These are phyloP conservation scores for Melanogrammus aeglefinus DNA, from an alignment of 2,797 vertebrate species.

Conservation along the genomic window DNA sequence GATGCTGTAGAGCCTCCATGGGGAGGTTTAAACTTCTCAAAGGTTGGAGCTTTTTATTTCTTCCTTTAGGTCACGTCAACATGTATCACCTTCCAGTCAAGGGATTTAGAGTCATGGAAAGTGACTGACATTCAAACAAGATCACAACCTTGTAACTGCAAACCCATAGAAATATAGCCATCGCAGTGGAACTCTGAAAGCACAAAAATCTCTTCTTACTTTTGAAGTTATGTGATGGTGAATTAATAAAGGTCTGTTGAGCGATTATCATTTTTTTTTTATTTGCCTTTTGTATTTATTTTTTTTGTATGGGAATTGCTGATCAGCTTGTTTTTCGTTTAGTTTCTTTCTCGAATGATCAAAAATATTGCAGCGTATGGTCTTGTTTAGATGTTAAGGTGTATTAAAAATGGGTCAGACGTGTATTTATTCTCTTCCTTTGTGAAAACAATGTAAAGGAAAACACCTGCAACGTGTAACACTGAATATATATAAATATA, in stretches of 20 bases:
- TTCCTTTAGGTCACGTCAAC: not conserved
- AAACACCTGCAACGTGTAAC: constrained; percentile 38
- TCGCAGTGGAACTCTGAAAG: constrained; percentile 72
- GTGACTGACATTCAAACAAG: constrained; percentile 39
- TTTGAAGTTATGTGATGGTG: constrained; percentile 37
- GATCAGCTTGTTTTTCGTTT: constrained; percentile 65
- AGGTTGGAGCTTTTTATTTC: not conserved
- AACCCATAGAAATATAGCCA: constrained; percentile 70
- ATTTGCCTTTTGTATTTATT: constrained; percentile 43
- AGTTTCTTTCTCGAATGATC: constrained; percentile 38
- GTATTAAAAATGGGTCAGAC: constrained; percentile 72
- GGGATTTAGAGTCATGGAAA: constrained; percentile 27
- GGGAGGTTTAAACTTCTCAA: not conserved
- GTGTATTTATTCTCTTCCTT: constrained; percentile 77
- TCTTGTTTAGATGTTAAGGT: constrained; percentile 74
- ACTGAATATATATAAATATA: constrained; percentile 71
- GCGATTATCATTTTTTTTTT: constrained; percentile 16
- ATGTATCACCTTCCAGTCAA: constrained; percentile 20
- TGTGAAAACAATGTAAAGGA: constrained; percentile 73
- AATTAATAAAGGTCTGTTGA: constrained; percentile 55
- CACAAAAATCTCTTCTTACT: constrained; percentile 70
- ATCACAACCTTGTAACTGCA: constrained; percentile 61
- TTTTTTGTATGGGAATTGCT: constrained; percentile 68
- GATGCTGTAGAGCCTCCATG: constrained; percentile 13
- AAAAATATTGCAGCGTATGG: constrained; percentile 71